Evolutionary conservation across 2,113 vertebrate species (phyloP).

Genomic region (Leucosticte australis): DNA sequence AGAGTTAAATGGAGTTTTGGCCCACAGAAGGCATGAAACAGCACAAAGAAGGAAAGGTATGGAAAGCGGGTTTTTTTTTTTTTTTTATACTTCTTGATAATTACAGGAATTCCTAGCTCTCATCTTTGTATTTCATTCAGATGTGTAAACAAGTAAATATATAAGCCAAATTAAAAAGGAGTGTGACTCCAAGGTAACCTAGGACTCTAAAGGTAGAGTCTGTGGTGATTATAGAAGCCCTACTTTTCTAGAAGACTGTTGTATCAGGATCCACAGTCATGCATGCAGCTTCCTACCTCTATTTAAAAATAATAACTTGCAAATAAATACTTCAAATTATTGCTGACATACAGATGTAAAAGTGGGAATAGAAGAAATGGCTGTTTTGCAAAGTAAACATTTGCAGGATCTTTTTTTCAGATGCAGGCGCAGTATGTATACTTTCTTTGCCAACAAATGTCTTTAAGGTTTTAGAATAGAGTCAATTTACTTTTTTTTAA

Average conservation of each 20-base stretch:
- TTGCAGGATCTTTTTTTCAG: neutral
- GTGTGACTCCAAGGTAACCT: neutral
- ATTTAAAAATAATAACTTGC: neutral
- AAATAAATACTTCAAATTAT: neutral
- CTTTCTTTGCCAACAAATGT: constrained; percentile 8
- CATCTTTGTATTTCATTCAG: neutral
- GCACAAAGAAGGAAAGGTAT: neutral
- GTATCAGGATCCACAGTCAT: neutral
- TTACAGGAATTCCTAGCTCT: neutral
- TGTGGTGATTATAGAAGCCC: neutral
- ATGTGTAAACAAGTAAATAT: neutral
- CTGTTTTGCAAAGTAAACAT: neutral
- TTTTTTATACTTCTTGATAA: neutral
- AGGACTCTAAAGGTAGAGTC: neutral
- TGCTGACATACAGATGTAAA: neutral
- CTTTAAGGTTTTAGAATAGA: neutral
- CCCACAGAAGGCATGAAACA: neutral
- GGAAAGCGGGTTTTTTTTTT: accelerated
- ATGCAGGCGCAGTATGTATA: neutral
- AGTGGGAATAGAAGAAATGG: neutral
- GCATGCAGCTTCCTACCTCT: neutral
- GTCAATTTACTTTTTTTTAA: neutral
- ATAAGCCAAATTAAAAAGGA: neutral
- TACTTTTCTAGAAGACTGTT: neutral
- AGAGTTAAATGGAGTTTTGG: neutral